Base-by-base conservation (phyloP, 2,888 invertebrate species). In the Poecilobothrus nobilitatus region DNA sequence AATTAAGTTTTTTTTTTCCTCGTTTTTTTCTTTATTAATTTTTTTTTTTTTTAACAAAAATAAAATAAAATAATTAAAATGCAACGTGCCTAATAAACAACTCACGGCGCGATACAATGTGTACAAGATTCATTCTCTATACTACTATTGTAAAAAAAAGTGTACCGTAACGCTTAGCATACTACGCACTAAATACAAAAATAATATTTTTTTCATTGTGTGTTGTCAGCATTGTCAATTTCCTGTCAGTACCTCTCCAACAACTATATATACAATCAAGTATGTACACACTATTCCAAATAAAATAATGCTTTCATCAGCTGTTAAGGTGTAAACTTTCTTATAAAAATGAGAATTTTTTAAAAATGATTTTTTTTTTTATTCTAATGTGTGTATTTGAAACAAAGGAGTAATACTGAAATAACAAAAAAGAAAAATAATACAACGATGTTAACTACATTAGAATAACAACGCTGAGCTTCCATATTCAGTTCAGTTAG, bases 71-170 rank as follows among this genome's bases (percentile, higher is more conserved):
- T 53, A 18, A 53, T 53, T 53, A 53, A 53, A 53, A 53, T 53
- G 53, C 53, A 53, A 53, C 53, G 53, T 53, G 53, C 53, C 53
- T 53, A 53, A 53, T 53, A 53, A 53, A 53, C 53, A 15, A 53
- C 53, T 53, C 53, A 18, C 53, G 53, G 18, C 53, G 53, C 53
- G 53, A 53, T 53, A 18, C n/a, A 18, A 53, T 53, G 53, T 53
- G 1, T 53, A n/a, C 18, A 12, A 53, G 53, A 53, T 18, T 12
- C n/a, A 53, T 53, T 53, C 37, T 37, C 37, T 37, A 53, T 53
- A 53, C 53, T 53, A n/a, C 5, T 41, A 41, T 41, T 15, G 41
- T 37, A 37, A 37, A 34, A 44, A 44, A 53, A 53, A 53, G 53
- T 53, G 18, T 53, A 53, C 53, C 53, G 53, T 53, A 53, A 53